phyloP scores from a whole-genome alignment of 2,888 invertebrate species.

The Chorisops tibialis region DNA sequence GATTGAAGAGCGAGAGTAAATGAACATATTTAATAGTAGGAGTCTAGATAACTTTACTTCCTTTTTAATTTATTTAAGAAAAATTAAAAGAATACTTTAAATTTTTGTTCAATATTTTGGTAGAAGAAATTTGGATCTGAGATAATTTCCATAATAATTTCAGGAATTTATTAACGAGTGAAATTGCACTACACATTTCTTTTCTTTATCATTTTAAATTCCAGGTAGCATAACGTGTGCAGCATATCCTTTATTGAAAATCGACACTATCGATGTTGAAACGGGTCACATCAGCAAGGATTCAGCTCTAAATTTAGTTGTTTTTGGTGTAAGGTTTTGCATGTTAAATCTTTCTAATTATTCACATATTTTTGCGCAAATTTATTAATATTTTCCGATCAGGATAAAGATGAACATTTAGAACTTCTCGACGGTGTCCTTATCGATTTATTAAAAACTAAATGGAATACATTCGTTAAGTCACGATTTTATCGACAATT shows the following conservation, averaged over 20 bases:
- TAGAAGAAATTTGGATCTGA: too few species aligned
- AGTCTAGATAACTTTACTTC: too few species aligned
- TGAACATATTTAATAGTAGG: too few species aligned
- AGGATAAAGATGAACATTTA: constrained; percentile 93
- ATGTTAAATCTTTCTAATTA: constrained; percentile 30
- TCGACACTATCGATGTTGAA: constrained; percentile 90
- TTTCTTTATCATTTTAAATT: constrained; percentile 32
- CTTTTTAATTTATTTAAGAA: too few species aligned
- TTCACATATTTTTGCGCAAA: background rate
- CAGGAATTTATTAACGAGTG: background rate
- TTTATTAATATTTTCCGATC: background rate
- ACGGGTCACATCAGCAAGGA: constrained; percentile 92
- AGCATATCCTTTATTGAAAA: constrained; percentile 90
- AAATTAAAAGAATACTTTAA: too few species aligned
- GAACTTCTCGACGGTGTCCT: constrained; percentile 92
- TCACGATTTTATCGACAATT: constrained; percentile 92
- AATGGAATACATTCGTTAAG: constrained; percentile 97
- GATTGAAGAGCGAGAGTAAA: too few species aligned
- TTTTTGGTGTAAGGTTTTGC: constrained; percentile 79
- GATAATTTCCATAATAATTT: background rate
- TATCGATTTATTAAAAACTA: constrained; percentile 89
- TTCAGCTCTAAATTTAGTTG: constrained; percentile 91
- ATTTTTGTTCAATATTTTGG: too few species aligned
- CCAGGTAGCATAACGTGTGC: constrained; percentile 87
- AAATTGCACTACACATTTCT: background rate